These are phyloP conservation scores for Eupithecia pulchellata DNA, from an alignment of 2,888 invertebrate species.

Conservation along the genomic window DNA sequence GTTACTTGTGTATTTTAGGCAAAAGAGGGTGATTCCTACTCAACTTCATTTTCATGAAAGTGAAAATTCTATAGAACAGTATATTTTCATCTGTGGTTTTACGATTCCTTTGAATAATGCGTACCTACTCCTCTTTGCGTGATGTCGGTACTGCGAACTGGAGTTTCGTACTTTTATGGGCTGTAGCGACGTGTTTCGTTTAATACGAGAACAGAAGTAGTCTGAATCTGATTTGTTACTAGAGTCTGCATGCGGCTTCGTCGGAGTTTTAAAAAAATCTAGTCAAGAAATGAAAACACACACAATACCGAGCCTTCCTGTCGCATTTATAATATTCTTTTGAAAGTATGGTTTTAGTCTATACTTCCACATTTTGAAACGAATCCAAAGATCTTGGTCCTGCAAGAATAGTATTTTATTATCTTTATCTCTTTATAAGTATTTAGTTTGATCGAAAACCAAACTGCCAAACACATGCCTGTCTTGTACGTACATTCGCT, in stretches of 20 bases:
- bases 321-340: not conserved
- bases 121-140: conserved; percentile 68
- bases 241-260: not conserved
- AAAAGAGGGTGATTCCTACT: no score
- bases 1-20: no score
- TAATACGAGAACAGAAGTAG: conserved; percentile 50
- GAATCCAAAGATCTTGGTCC: not conserved
- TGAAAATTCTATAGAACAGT: conserved; percentile 13
- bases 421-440: not conserved
- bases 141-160: conserved; percentile 64
- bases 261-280: not conserved
- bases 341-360: not conserved
- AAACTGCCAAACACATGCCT: no score
- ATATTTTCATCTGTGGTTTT: conserved; percentile 52
- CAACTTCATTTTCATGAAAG: no score
- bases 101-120: conserved; percentile 74
- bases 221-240: conserved; percentile 42
- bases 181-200: conserved; percentile 67
- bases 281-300: not conserved
- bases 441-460: not conserved
- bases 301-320: not conserved
- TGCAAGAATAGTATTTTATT: not conserved
- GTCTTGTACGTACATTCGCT: no score
- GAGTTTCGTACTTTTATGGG: conserved; percentile 69
- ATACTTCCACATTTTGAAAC: no score